Percentiles rank a stretch among this genome's conserved stretches.
Evolutionary conservation across 2,797 vertebrate species (phyloP).

Genomic region (Dallia pectoralis): DNA sequence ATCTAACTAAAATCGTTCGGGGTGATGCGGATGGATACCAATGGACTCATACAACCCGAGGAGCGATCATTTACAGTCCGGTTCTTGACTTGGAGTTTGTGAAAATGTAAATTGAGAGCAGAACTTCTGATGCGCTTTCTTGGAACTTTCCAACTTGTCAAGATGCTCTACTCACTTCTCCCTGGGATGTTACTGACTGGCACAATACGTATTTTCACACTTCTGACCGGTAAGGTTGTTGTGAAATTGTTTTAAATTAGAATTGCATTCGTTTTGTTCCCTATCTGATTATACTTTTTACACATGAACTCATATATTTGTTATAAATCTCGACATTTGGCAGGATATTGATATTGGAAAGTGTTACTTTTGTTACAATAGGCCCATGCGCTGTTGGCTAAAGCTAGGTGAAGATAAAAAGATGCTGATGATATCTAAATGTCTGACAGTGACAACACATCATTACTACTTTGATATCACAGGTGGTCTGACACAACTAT

Average conservation of each 20-base stretch:
- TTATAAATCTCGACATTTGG: background rate
- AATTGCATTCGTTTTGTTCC: background rate
- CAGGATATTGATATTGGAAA: background rate
- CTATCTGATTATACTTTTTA: background rate
- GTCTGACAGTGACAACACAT: background rate
- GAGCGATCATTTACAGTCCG: background rate
- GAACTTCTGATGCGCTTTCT: conserved; percentile 14
- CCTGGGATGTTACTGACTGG: conserved; percentile 34
- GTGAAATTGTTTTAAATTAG: background rate
- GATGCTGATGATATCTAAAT: background rate
- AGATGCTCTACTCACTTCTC: conserved; percentile 45
- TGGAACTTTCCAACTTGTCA: conserved; percentile 29
- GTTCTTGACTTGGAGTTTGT: background rate
- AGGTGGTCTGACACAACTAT: background rate
- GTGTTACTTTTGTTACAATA: background rate
- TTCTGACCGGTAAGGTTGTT: conserved; percentile 53
- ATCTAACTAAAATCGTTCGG: background rate
- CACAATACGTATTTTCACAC: conserved; percentile 38
- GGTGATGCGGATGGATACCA: background rate
- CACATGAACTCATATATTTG: background rate
- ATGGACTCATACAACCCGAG: background rate
- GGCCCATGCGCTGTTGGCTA: background rate
- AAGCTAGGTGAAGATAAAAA: background rate
- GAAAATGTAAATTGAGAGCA: conserved; percentile 29
- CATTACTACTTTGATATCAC: background rate